Evolutionary conservation across 2,113 vertebrate genomes (phyloP), one percentile per base, ranked within the genome.

Genomic region (Dasypus novemcinctus): DNA sequence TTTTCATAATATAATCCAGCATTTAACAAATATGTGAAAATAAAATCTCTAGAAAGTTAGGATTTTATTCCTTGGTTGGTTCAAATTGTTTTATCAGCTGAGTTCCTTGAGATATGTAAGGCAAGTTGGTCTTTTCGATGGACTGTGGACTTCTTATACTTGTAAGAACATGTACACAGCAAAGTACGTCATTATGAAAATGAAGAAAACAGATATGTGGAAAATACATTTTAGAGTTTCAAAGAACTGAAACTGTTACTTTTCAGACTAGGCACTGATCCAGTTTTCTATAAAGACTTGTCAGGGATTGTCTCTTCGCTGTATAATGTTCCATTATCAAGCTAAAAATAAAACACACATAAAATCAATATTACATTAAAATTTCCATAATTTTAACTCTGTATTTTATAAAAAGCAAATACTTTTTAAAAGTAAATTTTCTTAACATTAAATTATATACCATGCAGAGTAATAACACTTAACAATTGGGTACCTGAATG

Each of bases 251-350:
- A 98, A 98, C 98, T 94, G 97, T 97, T 96, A 96, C 94, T 98
- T 98, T 98, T 98, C 94, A 98, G 92, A 97, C 97, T 97, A 99
- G 99, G 99, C 99, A 99, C 99, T 98, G 98, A 98, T 98, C 98
- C 93, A 98, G 86, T 98, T 98, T 98, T 99, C 98, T 98, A 98
- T 97, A 96, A 98, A 98, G 97, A 96, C 97, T 98, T 97, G 98
- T 98, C 98, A 98, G 98, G 97, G 98, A 99, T 98, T 98, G 98
- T 99, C 99, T 98, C 98, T 98, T 98, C 97, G 75, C 98, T 95
- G 86, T 96, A 96, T 97, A 98, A 97, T 97, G 91, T 59, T 98
- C 97, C 72, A 91, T 90, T 94, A 95, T 76, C 94, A 97, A 95
- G 96, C 98, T 99, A 95, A 81, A 90, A 90, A 97, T 41, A 97